Base-by-base conservation (phyloP, 2,113 vertebrate species). In the Psittacula cyanocephala region DNA sequence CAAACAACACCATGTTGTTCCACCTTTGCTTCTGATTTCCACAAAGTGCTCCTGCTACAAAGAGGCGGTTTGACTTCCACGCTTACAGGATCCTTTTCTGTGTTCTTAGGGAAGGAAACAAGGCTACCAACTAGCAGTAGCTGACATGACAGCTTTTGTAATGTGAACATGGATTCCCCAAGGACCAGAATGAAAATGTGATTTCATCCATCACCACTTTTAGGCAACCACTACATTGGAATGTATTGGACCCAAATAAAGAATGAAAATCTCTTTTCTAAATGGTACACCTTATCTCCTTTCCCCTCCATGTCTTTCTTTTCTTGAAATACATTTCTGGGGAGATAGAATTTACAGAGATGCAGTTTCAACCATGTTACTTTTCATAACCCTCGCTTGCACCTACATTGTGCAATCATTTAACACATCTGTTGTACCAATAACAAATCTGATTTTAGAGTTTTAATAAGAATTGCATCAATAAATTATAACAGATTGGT, bases 401-500 rank as follows among this genome's bases (percentile, higher is more conserved):
- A 97, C 80, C 81, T 94, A 77, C 23, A 71, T 71, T 88, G 41
- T 94, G 50, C 53, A 93, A 75, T 94, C 75, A 78, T 91, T 96
- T 95, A 79, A 86, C 63, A 96, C 76, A 93, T 97, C 86, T 90
- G 76, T 41, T 93, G 71, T 59, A 81, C 78, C 8, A 13, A 94
- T 86, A 95, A 86, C 57, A 92, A 95, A 92, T 88, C 39, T 92
- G 89, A 96, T 93, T 96, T 88, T 92, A 57, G 72, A 91, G 75
- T 94, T 96, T 95, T 88, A 97, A 91, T 95, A 97, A 96, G 82
- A 96, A 85, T 80, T 89, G 46, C 53, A 95, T 94, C 92, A 83
- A 86, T 95, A 96, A 96, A 93, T 97, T 97, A 95, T 87, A 87
- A 94, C 88, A 96, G 59, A 91, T 89, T 97, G 94, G 95, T 94